These are phyloP conservation scores for Tapirus terrestris DNA, from an alignment of 2,113 vertebrate genomes.

Conservation along the genomic window DNA sequence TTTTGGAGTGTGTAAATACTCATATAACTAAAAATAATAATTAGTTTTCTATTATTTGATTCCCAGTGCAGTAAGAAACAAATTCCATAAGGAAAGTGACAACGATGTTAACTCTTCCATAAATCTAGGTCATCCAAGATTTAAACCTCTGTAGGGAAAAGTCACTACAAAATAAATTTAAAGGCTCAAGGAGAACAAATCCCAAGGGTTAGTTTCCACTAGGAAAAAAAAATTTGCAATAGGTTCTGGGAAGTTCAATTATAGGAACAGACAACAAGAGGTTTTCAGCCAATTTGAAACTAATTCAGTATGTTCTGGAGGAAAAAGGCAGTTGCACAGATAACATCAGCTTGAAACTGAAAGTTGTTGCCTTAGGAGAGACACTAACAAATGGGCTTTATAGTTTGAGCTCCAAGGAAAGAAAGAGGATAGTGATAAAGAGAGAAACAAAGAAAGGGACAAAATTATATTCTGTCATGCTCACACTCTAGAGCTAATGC, in stretches of 20 bases:
- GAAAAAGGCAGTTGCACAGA: slow-evolving; percentile 65
- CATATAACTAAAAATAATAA: neutral
- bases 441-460: slow-evolving; percentile 61
- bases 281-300: slow-evolving; percentile 72
- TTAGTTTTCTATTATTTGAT: neutral
- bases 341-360: slow-evolving; percentile 69
- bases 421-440: slow-evolving; percentile 60
- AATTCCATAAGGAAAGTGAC: slow-evolving; percentile 14
- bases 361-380: slow-evolving; percentile 56
- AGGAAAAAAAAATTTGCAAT: slow-evolving; percentile 45
- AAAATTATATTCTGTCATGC: slow-evolving; percentile 34
- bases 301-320: slow-evolving; percentile 65
- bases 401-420: slow-evolving; percentile 38
- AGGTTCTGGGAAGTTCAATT: slow-evolving; percentile 76
- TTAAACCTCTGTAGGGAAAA: slow-evolving; percentile 34
- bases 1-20: neutral
- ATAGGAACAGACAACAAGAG: slow-evolving; percentile 71
- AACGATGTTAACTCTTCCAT: neutral
- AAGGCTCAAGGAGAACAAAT: slow-evolving; percentile 63
- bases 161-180: slow-evolving; percentile 50
- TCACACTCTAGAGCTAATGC: neutral
- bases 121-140: slow-evolving; percentile 53
- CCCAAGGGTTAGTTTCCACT: slow-evolving; percentile 40
- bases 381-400: slow-evolving; percentile 73
- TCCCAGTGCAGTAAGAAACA: neutral